Base-by-base conservation (phyloP, 2,888 invertebrate genomes). In the Thalpophila matura region DNA sequence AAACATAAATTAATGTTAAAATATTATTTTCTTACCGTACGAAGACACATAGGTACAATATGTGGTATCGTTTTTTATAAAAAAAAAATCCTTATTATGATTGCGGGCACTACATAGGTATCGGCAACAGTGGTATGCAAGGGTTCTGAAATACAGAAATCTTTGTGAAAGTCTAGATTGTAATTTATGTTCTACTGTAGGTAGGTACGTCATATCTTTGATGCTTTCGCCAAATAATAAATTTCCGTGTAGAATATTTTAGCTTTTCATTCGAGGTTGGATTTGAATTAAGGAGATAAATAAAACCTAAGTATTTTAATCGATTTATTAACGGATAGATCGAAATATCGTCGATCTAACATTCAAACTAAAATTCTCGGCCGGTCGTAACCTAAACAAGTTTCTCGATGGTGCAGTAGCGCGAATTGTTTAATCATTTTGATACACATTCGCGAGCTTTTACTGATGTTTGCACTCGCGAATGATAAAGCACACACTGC, bases 401-500 rank as follows among this genome's bases (percentile, higher is more conserved):
- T 68, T 79, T 73, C 74, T 63, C 65, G 72, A 71, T 74, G 64
- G 61, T 79, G 80, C 85, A 84, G 77, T 75, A 72, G 59, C 60
- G 67, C 73, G 72, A 82, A 83, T 80, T 87, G 86, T 88, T 89
- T 85, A 86, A 88, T 86, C 81, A 87, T 86, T 82, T 80, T 74
- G 73, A 76, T 81, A 81, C 75, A 74, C 79, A 82, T 83, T 84
- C 69, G 79, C 76, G 55, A 81, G 84, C 83, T 89, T 88, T 88
- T 87, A 84, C 85, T 85, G 82, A 81, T 87, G 86, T 90, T 89
- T 88, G 86, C 87, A 88, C 86, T 87, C 74, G 84, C 85, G 85
- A 91, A 89, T 91, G 91, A 91, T 91, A 90, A 81, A 90, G 85
- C 84, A 84, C 91, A 90, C 77, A 70, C 84, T 79, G 85, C 81